Evolutionary conservation across 2,888 invertebrate species (phyloP).

Genomic region (Nemotelus pantherinus): DNA sequence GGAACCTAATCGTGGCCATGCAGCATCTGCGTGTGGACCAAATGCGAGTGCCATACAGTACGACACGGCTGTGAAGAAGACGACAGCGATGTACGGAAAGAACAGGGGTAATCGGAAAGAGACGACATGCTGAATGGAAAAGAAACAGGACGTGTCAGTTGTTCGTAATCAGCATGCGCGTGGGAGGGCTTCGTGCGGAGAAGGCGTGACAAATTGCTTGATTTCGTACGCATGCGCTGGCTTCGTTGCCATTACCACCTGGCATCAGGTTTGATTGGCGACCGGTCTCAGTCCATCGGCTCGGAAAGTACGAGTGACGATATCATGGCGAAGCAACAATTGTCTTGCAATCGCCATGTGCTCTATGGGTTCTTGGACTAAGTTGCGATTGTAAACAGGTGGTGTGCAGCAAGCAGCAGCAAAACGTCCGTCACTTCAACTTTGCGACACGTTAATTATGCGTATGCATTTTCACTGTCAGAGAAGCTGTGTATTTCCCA

Average conservation of each 20-base stretch:
- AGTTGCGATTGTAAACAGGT: neutral
- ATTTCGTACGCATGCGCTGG: constrained; percentile 39
- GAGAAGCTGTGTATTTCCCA: too few species aligned
- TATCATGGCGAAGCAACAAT: constrained; percentile 34
- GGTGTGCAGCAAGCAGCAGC: neutral
- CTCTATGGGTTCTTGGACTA: constrained; percentile 2
- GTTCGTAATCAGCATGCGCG: constrained; percentile 40
- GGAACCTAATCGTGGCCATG: neutral
- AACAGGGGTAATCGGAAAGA: neutral
- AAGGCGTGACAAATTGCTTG: constrained; percentile 42
- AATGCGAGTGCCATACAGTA: neutral
- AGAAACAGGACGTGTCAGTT: constrained; percentile 35
- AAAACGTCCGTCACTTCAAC: too few species aligned
- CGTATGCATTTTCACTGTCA: too few species aligned
- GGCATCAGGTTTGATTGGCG: constrained; percentile 33
- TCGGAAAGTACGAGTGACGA: neutral
- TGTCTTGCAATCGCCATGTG: constrained; percentile 30
- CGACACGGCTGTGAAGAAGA: neutral
- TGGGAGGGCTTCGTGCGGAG: constrained; percentile 35
- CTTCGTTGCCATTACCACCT: constrained; percentile 38
- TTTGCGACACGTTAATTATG: too few species aligned
- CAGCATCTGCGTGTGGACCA: constrained; percentile 18
- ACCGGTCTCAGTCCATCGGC: neutral
- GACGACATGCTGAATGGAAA: neutral
- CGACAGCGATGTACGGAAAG: neutral